These are phyloP conservation scores for Listronotus oregonensis DNA, from an alignment of 1,140 invertebrate species.

Conservation along the genomic window DNA sequence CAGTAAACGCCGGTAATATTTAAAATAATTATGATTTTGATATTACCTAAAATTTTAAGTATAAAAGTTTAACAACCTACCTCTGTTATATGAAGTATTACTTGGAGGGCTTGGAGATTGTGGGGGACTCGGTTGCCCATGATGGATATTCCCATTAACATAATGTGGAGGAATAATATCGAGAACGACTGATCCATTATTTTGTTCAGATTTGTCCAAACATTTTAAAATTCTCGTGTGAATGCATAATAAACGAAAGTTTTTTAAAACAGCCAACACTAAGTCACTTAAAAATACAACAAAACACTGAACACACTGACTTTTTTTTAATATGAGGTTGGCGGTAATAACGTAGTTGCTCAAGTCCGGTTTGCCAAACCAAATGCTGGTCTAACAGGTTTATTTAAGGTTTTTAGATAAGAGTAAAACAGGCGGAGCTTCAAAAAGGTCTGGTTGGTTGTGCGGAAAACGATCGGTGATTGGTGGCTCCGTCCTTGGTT, in stretches of 20 bases:
- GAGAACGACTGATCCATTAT: constrained; percentile 45
- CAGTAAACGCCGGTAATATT: too few relatives aligned
- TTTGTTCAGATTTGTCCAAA: constrained; percentile 45
- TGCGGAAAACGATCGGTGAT: constrained; percentile 48
- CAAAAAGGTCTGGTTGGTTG: constrained; percentile 26
- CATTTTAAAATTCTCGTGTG: constrained; percentile 44
- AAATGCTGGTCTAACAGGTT: neutral
- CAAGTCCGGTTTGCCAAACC: neutral
- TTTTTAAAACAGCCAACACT: constrained; percentile 11
- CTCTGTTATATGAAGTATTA: constrained; percentile 45
- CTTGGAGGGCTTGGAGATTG: constrained; percentile 49
- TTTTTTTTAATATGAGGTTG: too few relatives aligned
- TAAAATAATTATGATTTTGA: too few relatives aligned
- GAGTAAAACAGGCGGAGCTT: constrained; percentile 19
- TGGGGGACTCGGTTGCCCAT: constrained; percentile 47
- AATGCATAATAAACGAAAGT: constrained; percentile 27
- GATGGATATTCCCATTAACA: constrained; percentile 39
- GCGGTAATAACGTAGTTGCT: too few relatives aligned
- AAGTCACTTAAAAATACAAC: constrained; percentile 6
- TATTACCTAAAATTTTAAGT: too few relatives aligned
- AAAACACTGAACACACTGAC: neutral
- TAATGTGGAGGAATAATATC: constrained; percentile 52
- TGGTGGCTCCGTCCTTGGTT: constrained; percentile 43
- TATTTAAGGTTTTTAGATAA: constrained; percentile 5
- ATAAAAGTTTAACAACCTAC: constrained; percentile 34